Evolutionary conservation across 2,888 invertebrate genomes (phyloP), one percentile per base, ranked within the genome.

Genomic region (Drosophila nr. perissopoda): DNA sequence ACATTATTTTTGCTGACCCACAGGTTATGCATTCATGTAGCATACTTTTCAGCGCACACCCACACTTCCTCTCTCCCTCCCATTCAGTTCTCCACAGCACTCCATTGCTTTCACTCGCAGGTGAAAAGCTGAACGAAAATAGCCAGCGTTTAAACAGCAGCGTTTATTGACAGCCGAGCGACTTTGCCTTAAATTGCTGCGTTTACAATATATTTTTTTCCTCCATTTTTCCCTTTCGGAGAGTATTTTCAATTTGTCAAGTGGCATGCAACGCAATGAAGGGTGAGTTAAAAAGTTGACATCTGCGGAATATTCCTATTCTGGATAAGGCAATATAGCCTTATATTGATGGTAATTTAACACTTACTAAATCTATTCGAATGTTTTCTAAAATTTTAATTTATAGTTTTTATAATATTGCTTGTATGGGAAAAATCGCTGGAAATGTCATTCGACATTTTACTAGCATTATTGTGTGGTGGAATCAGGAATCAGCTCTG

Each of bases 11-110:
- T 82, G 76, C 75, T 77, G 72, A 70, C 74, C 67, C 66, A 72
- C 67, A 72, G 82, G 76, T 82, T 82, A 79, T 84, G 76, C 84
- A 84, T 84, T 82, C 82, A 74, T 84, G 71, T 84, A 79, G 79
- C 82, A 84, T 81, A 81, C 79, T 84, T 84, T 81, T 51, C 67
- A 64, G 74, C 57, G 68, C 18, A 21, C 36, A 48, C 59, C 21
- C 59, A 33, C 38, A 11, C 38, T 27, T n/a, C 25, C 21, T 42
- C 36, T 6, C 8, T 21, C 3, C 10, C 16, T 29, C 6, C 1
- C 2, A 11, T 0, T 27, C 25, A 1, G 2, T 18, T 10, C 2
- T 36, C 2, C 0, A 2, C 18, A 36, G 21, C 29, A 16, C 46
- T 25, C 46, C 21, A 4, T 25, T 40, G 60, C 72, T 58, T 76